A percentile compares a stretch with the other conserved stretches of the same genome.
These are phyloP conservation scores for Octomys mimax DNA, from an alignment of 2,797 vertebrate genomes.

Conservation along the genomic window DNA sequence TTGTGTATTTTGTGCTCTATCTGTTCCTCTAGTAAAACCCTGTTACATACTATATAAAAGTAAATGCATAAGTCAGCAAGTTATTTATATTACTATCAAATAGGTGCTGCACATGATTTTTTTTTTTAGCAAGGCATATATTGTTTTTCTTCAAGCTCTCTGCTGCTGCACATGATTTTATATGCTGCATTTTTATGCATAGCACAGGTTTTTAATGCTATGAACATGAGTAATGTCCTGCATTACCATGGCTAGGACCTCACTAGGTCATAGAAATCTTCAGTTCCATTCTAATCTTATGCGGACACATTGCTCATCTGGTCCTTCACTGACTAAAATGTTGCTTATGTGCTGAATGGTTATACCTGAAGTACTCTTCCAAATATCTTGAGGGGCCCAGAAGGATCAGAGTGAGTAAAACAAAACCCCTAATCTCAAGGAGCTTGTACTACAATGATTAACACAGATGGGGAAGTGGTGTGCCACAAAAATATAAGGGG, in stretches of 20 bases:
- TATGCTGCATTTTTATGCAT: not conserved
- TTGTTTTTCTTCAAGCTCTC: too few relatives aligned
- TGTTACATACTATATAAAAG: not conserved
- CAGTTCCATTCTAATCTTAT: not conserved
- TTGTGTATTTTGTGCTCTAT: too few relatives aligned
- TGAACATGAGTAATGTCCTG: not conserved
- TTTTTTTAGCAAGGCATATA: too few relatives aligned
- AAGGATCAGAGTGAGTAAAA: not conserved
- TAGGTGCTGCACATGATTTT: not conserved
- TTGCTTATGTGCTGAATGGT: too few relatives aligned
- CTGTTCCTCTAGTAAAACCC: too few relatives aligned
- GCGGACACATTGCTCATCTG: not conserved
- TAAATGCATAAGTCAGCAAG: not conserved
- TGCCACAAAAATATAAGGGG: not conserved
- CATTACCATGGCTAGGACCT: not conserved
- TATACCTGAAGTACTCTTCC: not conserved
- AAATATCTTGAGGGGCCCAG: not conserved
- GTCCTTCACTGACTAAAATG: not conserved
- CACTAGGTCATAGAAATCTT: not conserved
- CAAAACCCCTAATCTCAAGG: not conserved
- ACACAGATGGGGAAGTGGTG: not conserved
- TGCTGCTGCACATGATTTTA: not conserved
- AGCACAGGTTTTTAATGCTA: not conserved
- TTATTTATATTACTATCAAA: constrained; percentile 6
- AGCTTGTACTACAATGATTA: not conserved